phyloP scores from a whole-genome alignment of 2,888 invertebrate genomes.

The Rhodophaea formosa region DNA sequence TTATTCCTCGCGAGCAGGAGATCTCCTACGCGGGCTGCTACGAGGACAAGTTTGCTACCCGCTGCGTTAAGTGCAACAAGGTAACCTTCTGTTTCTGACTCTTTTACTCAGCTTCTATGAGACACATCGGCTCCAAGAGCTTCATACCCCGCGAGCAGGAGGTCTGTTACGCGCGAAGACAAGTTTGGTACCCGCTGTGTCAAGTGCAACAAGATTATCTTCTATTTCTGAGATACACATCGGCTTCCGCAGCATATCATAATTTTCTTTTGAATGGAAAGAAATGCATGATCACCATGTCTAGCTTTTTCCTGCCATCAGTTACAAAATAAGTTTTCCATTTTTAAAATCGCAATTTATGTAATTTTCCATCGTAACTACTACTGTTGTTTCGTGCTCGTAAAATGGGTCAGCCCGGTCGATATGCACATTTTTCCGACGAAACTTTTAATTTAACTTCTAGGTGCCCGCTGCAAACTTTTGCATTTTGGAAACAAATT shows the following conservation, averaged over 20 bases:
- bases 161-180: conserved; percentile 99
- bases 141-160: conserved; percentile 99
- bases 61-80: conserved; percentile 99
- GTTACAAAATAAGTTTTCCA: background rate
- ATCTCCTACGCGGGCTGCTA: conserved; percentile 99
- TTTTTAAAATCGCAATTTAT: background rate
- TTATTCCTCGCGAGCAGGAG: conserved; percentile 99
- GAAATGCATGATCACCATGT: too few species aligned
- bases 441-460: conserved; percentile 9
- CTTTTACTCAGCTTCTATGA: too few species aligned
- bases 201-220: conserved; percentile 96
- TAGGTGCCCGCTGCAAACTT: background rate
- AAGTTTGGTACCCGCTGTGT: conserved; percentile 99
- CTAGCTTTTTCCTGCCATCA: too few species aligned
- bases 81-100: too few species aligned
- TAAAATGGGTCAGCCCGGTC: conserved; percentile 5
- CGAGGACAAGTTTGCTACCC: conserved; percentile 99
- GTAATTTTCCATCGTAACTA: background rate
- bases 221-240: too few species aligned
- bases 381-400: background rate
- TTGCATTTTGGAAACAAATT: conserved; percentile 7
- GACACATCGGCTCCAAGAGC: conserved; percentile 99
- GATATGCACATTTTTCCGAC: conserved; percentile 8
- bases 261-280: background rate
- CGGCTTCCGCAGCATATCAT: conserved; percentile 98